A percentile compares a stretch with the other conserved stretches of the same genome.
Evolutionary conservation across 2,797 vertebrate species (phyloP).

Genomic region (Spea hammondii): DNA sequence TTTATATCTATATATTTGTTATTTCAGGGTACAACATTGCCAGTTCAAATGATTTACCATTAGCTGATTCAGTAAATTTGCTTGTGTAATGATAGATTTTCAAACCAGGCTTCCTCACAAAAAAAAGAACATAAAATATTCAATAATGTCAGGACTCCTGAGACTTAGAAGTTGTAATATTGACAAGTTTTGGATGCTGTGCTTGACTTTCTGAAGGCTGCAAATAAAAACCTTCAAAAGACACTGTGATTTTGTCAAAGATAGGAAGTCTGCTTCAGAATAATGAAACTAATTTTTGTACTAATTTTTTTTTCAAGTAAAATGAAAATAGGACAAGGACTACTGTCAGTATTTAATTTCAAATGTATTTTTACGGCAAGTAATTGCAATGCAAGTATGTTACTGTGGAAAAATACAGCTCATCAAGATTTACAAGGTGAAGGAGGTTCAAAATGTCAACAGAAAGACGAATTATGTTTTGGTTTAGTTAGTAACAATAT

Average conservation of each 20-base stretch:
- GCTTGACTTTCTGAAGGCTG: slow-evolving; percentile 28
- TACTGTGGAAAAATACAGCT: slow-evolving; percentile 5
- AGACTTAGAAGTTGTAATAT: slow-evolving; percentile 27
- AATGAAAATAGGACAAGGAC: slow-evolving; percentile 31
- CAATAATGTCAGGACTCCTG: slow-evolving; percentile 26
- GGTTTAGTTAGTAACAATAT: no score
- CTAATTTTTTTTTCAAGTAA: slow-evolving; percentile 15
- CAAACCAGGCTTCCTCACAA: slow-evolving; percentile 3
- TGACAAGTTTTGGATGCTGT: slow-evolving; percentile 39
- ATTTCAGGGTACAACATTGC: background rate
- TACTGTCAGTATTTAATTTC: background rate
- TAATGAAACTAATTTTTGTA: slow-evolving; percentile 14
- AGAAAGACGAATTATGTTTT: background rate
- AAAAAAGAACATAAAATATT: slow-evolving; percentile 30
- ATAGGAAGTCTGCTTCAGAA: slow-evolving; percentile 26
- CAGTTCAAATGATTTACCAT: slow-evolving; percentile 8
- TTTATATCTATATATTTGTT: no score
- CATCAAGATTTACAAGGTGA: slow-evolving; percentile 29
- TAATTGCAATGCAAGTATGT: slow-evolving; percentile 8
- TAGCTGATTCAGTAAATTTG: slow-evolving; percentile 27
- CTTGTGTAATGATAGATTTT: slow-evolving; percentile 17
- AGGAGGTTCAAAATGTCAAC: background rate
- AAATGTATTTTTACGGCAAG: background rate
- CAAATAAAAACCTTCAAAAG: slow-evolving; percentile 30
- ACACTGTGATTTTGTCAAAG: slow-evolving; percentile 29